Base-by-base conservation (phyloP, 2,797 vertebrate genomes). In the Phrynocephalus forsythii region DNA sequence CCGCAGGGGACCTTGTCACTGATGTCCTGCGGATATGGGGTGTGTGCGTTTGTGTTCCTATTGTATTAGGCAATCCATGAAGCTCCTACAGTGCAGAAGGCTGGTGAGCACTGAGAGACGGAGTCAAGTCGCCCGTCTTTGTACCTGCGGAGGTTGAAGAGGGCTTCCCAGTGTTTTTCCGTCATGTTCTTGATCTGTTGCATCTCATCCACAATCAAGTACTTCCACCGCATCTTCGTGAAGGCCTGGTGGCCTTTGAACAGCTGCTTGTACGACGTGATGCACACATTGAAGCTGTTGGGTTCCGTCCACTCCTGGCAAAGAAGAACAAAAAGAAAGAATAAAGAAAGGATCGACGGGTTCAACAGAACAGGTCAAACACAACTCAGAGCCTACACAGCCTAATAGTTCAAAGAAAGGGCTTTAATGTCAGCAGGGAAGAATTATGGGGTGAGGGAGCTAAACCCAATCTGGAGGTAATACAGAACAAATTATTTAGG, bases 201-300 rank as follows among this genome's bases (percentile, higher is more conserved):
- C 95, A 99, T 98, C 94, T 99, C 98, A 26, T 99, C 98, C 82
- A 99, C 95, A 83, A 99, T 96, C 87, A 99, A 95, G 84, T 98
- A 98, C 79, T 96, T 97, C 98, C 98, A 99, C 69, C 95, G 92
- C 89, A 97, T 97, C 93, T 95, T 98, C 92, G 98, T 95, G 89
- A 99, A 99, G 60, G 98, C 97, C 52, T 96, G 95, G 91, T 98
- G 97, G 94, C 98, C 98, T 93, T 98, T 98, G 95, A 99, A 97
- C 52, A 99, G 95, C 83, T 98, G 97, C 93, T 98, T 99, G 95
- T 98, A 99, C n/a, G 98, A 98, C 0, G 98, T 98, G 89, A 99
- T 94, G 71, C 98, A 99, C 3, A 99, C 97, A 50, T 98, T 98
- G 94, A 99, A 98, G 94, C 97, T 97, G 95, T 98, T 98, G 90